phyloP scores from a whole-genome alignment of 30 jellyfish, hydroid and myxozoan genomes.

The Hydractinia echinata region DNA sequence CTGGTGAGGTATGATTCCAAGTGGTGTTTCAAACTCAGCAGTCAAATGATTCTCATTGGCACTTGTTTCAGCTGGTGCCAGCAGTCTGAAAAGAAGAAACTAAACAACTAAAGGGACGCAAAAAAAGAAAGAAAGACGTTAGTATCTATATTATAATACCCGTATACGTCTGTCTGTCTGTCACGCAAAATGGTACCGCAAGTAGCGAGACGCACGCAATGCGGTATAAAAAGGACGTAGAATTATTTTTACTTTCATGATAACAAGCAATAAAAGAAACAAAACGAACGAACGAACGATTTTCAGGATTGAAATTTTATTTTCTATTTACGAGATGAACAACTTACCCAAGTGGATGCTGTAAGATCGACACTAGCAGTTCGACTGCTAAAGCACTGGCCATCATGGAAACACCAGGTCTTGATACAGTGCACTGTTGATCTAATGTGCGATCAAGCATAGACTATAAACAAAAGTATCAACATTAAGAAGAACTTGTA shows the following conservation, averaged over 20 bases:
- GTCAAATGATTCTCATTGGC: conserved; percentile 53
- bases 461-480: conserved; percentile 45
- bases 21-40: conserved; percentile 73
- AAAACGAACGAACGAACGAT: neutral
- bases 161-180: no score
- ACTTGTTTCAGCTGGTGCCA: conserved; percentile 76
- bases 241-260: no score
- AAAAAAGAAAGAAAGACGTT: neutral
- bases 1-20: conserved; percentile 96
- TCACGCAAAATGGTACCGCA: no score
- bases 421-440: conserved; percentile 94
- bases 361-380: conserved; percentile 73
- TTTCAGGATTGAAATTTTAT: no score
- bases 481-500: neutral
- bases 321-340: no score
- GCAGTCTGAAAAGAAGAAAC: conserved; percentile 40
- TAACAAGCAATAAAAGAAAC: no score
- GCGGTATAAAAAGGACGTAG: no score
- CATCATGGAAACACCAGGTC: conserved; percentile 98
- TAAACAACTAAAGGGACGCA: neutral
- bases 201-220: no score
- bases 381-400: conserved; percentile 96
- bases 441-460: conserved; percentile 92
- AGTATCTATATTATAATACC: neutral
- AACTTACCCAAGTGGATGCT: conserved; percentile 87